Evolutionary conservation across 1,140 invertebrate species (phyloP), one percentile per base, ranked within the genome.

Genomic region (Euura saliciscinereae): DNA sequence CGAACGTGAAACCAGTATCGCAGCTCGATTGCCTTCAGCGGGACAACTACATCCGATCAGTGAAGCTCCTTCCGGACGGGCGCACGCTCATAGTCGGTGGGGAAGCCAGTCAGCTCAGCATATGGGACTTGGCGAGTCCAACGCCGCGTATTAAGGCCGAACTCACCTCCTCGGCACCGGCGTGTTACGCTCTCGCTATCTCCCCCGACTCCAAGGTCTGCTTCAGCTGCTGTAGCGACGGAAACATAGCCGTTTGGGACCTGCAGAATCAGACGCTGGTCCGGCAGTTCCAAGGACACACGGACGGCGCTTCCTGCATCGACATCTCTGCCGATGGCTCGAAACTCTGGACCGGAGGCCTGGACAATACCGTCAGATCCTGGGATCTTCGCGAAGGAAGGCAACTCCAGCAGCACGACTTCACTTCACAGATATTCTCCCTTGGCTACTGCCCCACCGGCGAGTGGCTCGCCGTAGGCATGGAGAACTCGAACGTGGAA

Each of bases 401-500:
- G 71, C 95, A 97, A 84, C 85, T 98, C 8, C 93, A 97, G 79
- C 96, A 97, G 82, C 94, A 97, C 85, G 95, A 97, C 80, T 97
- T 98, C 84, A 93, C 89, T 42, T 95, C 93, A 45, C 95, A 98
- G 89, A 97, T 98, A 78, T 97, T 97, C 86, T 97, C 98, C 42
- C 90, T 99, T 10, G 98, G 98, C 46, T 99, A 98, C 85, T 99
- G 98, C 89, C 98, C 98, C 4, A 97, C 96, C 64, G 98, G 98
- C 2, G 97, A 99, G 73, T 99, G 98, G 97, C 88, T 99, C 43
- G 98, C 98, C 11, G 98, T 99, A 11, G 98, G 98, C 66, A 98
- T 99, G 97, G 98, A 99, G 88, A 98, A 97, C 84, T 98, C 96
- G 10, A 96, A 98, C 86, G 97, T 99, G 46, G 98, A 99, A 83